A percentile compares a stretch with the other conserved stretches of the same genome.
phyloP scores from a whole-genome alignment of 2,797 vertebrate species.

The Scarus forsteni region DNA sequence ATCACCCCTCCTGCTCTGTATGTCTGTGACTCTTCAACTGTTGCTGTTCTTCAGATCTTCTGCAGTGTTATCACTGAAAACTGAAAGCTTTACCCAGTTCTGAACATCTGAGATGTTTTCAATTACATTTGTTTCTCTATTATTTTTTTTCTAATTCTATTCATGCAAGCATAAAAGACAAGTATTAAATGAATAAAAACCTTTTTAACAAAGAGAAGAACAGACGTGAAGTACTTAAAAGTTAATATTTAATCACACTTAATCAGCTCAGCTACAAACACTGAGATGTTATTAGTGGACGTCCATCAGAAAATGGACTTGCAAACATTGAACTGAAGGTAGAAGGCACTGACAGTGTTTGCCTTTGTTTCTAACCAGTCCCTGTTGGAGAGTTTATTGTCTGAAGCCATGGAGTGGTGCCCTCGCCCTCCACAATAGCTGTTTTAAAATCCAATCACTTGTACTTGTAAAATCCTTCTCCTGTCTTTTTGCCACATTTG shows the following conservation, averaged over 20 bases:
- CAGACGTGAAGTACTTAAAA: conserved; percentile 24
- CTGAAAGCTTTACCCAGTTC: too few relatives aligned
- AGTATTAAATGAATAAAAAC: neutral
- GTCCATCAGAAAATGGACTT: neutral
- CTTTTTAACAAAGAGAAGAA: neutral
- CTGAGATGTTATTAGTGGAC: too few relatives aligned
- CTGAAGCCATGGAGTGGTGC: neutral
- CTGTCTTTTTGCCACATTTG: conserved; percentile 93
- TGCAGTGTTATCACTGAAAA: too few relatives aligned
- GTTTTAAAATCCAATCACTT: conserved; percentile 78
- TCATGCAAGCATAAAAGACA: too few relatives aligned
- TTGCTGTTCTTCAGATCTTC: too few relatives aligned
- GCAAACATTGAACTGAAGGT: conserved; percentile 6
- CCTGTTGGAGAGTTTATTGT: neutral
- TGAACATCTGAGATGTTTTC: too few relatives aligned
- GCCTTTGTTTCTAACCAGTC: neutral
- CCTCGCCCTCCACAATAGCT: neutral
- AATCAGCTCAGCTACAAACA: conserved; percentile 3
- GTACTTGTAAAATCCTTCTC: conserved; percentile 97
- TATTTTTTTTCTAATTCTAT: too few relatives aligned
- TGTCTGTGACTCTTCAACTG: too few relatives aligned
- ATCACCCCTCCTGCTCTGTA: too few relatives aligned
- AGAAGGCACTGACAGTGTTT: conserved; percentile 44
- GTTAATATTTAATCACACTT: conserved; percentile 38
- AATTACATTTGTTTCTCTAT: too few relatives aligned